Evolutionary conservation across 2,797 vertebrate species (phyloP).

Genomic region (Eulemur rubriventer): DNA sequence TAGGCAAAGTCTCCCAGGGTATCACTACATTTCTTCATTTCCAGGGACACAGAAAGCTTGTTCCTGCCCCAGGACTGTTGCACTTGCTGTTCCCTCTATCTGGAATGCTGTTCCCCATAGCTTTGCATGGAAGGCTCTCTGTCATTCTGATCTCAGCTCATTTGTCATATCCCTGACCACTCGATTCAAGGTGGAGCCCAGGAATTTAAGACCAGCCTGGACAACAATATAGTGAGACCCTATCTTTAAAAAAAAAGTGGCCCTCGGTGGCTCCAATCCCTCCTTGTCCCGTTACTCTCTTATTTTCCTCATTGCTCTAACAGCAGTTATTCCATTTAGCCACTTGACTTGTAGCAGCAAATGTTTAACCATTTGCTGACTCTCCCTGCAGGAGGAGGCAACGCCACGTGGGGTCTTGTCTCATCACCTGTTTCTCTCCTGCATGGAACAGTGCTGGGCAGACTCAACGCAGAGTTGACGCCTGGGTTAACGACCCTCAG

Average conservation of each 20-base stretch:
- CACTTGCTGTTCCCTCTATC: background rate
- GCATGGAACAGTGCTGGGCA: background rate
- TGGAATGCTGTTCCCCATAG: background rate
- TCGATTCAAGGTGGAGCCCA: background rate
- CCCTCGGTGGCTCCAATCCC: too few relatives aligned
- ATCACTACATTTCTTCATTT: background rate
- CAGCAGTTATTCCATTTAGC: background rate
- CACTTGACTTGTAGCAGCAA: background rate
- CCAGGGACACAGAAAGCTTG: background rate
- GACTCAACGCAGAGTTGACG: accelerated
- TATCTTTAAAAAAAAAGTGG: background rate
- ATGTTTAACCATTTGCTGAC: background rate
- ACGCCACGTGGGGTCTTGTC: background rate
- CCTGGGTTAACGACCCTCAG: background rate
- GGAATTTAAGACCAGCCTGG: background rate
- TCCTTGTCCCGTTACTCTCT: background rate
- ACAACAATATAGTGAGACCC: background rate
- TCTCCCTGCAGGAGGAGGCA: background rate
- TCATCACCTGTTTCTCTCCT: background rate
- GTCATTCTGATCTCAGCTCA: background rate
- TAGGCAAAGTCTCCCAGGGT: background rate
- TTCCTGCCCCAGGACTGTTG: slow-evolving; percentile 16
- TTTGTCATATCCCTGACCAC: background rate
- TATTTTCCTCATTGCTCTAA: background rate
- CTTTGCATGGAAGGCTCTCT: background rate